Evolutionary conservation across 2,888 invertebrate species (phyloP), one percentile per base, ranked within the genome.

Genomic region (Amphipoea lucens): DNA sequence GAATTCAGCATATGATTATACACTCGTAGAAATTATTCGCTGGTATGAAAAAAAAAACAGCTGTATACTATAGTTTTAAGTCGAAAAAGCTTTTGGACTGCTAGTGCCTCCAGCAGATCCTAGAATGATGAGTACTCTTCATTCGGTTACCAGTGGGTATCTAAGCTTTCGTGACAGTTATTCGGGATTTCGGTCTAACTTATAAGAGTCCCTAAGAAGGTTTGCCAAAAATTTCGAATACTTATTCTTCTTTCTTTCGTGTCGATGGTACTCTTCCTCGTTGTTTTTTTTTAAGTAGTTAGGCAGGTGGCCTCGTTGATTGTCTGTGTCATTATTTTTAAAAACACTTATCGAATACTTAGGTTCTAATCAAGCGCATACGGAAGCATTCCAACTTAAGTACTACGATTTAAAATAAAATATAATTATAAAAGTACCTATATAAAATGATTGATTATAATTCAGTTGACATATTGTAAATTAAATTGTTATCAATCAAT

Each of bases 401-500:
- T 71, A 73, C 62, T 36, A 73, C 65, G 40, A 79, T 82, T 75
- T 29, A 72, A 76, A 84, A 75, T 78, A 69, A 83, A 54, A 81
- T 40, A 57, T 36, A 69, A 69, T n/a, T n/a, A 51, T 48, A 74
- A 67, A 79, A 20, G 29, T 29, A 66, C 14, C 40, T 45, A 54
- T 48, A 74, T 68, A 63, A 42, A 80, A 80, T 87, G 86, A 88
- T 86, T 81, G 68, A 88, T 88, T 73, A 76, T 48, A 5, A 79
- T 63, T 74, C 78, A 68, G 62, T 83, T 74, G 79, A 84, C 80
- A 81, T 78, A 84, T 82, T 63, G 29, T 76, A 57, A 81, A 81
- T 82, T 81, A 81, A 81, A 86, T 78, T 79, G 68, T 79, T 78
- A 87, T 88, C 82, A 87, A 89, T 89, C 79, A 88, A 87, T 85